Percentiles rank a stretch among this genome's conserved stretches.
Conservation (phyloP, 2,888 invertebrate species). For the Patella caerulea region DNA sequence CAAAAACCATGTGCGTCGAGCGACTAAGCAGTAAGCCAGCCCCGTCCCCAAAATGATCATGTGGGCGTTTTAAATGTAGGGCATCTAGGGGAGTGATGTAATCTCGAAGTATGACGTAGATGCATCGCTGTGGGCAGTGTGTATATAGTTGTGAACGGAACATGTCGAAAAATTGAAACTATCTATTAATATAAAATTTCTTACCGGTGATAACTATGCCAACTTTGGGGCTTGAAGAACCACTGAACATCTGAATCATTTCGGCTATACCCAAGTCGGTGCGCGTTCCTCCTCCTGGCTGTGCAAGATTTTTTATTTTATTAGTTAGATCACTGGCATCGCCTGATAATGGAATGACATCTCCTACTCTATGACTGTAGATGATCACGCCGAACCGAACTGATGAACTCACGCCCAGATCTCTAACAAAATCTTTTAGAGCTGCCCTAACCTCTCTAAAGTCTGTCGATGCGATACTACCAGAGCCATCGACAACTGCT, state of each 20-base stretch:
- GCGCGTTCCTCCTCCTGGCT: neutral
- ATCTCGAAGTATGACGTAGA: no score
- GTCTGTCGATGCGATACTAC: neutral
- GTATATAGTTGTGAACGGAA: no score
- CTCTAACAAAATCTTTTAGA: neutral
- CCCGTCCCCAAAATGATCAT: no score
- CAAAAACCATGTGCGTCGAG: no score
- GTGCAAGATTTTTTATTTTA: neutral
- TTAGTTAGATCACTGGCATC: neutral
- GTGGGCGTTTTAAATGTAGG: no score
- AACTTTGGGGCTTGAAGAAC: neutral
- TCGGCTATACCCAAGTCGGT: neutral
- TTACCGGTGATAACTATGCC: neutral
- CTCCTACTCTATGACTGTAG: neutral
- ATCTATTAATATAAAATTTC: no score
- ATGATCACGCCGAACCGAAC: neutral
- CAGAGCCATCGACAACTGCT: conserved; percentile 5
- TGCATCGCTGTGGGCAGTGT: no score
- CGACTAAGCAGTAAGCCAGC: no score
- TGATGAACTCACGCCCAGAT: neutral
- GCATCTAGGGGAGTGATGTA: no score
- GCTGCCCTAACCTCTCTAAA: neutral
- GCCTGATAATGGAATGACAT: neutral
- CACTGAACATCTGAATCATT: neutral
- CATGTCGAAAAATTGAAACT: no score